Percentiles rank a stretch among this genome's conserved stretches.
These are phyloP conservation scores for Calcarius lapponicus DNA, from an alignment of 2,797 vertebrate species.

Conservation along the genomic window DNA sequence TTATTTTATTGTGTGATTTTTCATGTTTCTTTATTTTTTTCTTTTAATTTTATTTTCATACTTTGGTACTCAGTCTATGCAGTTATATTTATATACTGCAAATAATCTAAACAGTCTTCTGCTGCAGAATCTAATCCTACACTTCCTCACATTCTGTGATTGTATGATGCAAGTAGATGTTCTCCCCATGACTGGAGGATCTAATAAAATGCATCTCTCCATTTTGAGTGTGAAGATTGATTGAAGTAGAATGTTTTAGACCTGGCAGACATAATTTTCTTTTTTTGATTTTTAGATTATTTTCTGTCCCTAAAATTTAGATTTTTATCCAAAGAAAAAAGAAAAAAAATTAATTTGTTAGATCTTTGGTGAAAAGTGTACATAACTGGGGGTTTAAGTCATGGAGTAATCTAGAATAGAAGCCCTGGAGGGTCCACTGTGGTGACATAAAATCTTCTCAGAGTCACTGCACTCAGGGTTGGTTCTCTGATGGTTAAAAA, in stretches of 20 bases:
- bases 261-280: neutral
- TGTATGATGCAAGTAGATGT: neutral
- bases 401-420: neutral
- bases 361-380: neutral
- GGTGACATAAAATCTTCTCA: neutral
- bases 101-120: neutral
- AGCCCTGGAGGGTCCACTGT: rapidly evolving
- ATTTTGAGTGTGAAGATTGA: neutral
- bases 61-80: neutral
- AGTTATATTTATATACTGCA: neutral
- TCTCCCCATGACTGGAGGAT: neutral
- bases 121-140: neutral
- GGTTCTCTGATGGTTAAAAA: neutral
- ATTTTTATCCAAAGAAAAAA: neutral
- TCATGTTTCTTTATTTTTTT: neutral
- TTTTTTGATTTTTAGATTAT: neutral
- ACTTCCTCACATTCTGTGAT: neutral
- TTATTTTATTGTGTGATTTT: neutral
- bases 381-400: neutral
- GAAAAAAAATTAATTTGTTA: neutral
- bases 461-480: neutral
- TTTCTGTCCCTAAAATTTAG: neutral
- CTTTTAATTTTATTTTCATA: neutral
- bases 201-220: neutral
- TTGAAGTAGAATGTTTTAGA: neutral